A percentile compares a stretch with the other conserved stretches of the same genome.
phyloP scores from a whole-genome alignment of 1,140 invertebrate species.

The Atta colombica region DNA sequence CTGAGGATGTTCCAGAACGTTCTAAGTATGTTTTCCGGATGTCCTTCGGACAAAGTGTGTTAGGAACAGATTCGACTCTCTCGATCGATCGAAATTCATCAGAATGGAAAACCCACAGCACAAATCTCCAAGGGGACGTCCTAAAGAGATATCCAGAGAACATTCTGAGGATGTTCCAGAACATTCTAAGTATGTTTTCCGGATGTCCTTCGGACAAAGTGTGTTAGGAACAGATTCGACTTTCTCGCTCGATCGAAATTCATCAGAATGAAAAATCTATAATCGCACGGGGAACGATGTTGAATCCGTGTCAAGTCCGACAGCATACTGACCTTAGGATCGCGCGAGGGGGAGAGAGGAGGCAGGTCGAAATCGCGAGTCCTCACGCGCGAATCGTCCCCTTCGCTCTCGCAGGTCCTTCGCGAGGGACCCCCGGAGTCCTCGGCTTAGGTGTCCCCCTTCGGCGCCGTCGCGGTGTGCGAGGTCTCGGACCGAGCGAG shows the following conservation, averaged over 20 bases:
- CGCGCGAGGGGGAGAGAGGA: neutral
- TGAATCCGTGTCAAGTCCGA: conserved; percentile 5
- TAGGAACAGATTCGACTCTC: no score
- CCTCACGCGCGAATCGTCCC: no score
- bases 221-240: no score
- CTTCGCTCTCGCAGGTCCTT: conserved; percentile 11
- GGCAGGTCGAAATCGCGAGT: neutral
- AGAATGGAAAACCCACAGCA: neutral
- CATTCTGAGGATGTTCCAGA: no score
- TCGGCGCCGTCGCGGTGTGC: conserved; percentile 28
- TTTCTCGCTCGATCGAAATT: no score
- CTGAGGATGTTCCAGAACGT: no score
- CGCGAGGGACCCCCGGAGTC: conserved; percentile 12
- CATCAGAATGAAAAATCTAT: neutral
- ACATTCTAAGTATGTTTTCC: no score
- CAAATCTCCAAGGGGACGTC: no score
- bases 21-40: no score
- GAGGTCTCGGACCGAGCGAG: conserved; percentile 74
- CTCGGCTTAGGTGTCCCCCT: conserved; percentile 10
- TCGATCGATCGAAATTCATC: neutral
- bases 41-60: no score
- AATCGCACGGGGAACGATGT: neutral
- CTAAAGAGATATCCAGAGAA: no score
- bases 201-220: no score
- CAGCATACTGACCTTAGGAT: neutral